Evolutionary conservation across 2,888 invertebrate genomes (phyloP).

Genomic region (Mesorhabditis spiculigera): DNA sequence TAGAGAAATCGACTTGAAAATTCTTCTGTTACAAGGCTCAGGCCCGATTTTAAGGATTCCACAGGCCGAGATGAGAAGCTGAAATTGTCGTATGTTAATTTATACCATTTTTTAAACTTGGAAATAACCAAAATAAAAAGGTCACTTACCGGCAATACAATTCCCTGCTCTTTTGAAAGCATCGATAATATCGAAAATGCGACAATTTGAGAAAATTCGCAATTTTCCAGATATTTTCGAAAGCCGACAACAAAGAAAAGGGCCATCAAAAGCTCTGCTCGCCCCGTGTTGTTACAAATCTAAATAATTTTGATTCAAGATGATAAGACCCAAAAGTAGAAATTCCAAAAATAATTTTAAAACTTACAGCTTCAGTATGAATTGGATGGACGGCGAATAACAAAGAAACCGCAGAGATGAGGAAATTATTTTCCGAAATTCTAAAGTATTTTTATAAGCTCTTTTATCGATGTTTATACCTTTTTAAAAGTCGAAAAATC

Average conservation of each 20-base stretch:
- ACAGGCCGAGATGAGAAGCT: not conserved
- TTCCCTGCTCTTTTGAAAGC: slow-evolving; percentile 87
- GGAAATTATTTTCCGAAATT: not conserved
- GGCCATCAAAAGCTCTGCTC: slow-evolving; percentile 83
- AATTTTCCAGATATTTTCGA: slow-evolving; percentile 20
- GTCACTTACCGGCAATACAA: slow-evolving; percentile 76
- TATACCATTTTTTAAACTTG: not conserved
- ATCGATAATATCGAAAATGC: slow-evolving; percentile 16
- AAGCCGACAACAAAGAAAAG: slow-evolving; percentile 74
- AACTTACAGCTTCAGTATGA: slow-evolving; percentile 79
- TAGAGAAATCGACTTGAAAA: slow-evolving; percentile 19
- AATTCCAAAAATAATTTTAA: slow-evolving; percentile 5
- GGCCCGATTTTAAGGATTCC: no score
- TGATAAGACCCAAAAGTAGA: not conserved
- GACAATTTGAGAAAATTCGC: slow-evolving; percentile 2
- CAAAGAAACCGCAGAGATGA: slow-evolving; percentile 60
- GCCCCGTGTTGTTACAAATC: slow-evolving; percentile 83
- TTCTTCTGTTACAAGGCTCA: not conserved
- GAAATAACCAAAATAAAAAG: no score
- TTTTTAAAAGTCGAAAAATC: slow-evolving; percentile 41
- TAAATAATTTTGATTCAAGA: slow-evolving; percentile 51
- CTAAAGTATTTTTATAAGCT: slow-evolving; percentile 8
- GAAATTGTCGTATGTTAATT: not conserved
- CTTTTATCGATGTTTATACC: slow-evolving; percentile 17
- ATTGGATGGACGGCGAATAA: slow-evolving; percentile 87